Percentiles rank a stretch among this genome's conserved stretches.
Evolutionary conservation across 2,113 vertebrate genomes (phyloP).

Genomic region (Dasypus novemcinctus): DNA sequence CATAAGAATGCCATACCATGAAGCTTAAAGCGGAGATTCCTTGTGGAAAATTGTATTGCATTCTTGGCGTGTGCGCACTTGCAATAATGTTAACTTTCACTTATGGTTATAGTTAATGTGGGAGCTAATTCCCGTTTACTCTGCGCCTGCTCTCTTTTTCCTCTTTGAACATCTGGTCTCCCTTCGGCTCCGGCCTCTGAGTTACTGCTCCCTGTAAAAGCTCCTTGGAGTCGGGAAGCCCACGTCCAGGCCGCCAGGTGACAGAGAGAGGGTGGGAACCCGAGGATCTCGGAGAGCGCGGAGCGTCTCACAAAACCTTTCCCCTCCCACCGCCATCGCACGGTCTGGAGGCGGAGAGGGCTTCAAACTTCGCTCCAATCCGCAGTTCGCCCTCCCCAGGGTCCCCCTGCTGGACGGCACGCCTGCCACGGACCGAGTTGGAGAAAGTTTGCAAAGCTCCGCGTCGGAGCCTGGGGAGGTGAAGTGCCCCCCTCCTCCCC

Average conservation of each 20-base stretch:
- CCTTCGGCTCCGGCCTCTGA: neutral
- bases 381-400: slow-evolving; percentile 35
- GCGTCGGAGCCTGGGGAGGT: neutral
- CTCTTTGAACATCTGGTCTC: neutral
- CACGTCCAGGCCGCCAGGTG: slow-evolving; percentile 36
- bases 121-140: neutral
- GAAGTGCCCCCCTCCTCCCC: neutral
- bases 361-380: slow-evolving; percentile 79
- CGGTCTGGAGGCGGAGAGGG: slow-evolving; percentile 51
- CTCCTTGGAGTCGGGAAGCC: neutral
- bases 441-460: neutral
- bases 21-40: neutral
- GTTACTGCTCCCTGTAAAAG: neutral
- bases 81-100: slow-evolving; percentile 2
- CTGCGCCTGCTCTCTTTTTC: neutral
- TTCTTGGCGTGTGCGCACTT: slow-evolving; percentile 19
- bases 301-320: slow-evolving; percentile 29
- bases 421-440: neutral
- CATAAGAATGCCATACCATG: neutral
- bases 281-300: neutral
- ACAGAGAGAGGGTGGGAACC: neutral
- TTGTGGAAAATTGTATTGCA: neutral
- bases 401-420: slow-evolving; percentile 65
- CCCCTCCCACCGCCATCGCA: slow-evolving; percentile 46
- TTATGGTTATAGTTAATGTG: neutral